phyloP scores from a whole-genome alignment of 2,113 vertebrate species.

The Collichthys lucidus region DNA sequence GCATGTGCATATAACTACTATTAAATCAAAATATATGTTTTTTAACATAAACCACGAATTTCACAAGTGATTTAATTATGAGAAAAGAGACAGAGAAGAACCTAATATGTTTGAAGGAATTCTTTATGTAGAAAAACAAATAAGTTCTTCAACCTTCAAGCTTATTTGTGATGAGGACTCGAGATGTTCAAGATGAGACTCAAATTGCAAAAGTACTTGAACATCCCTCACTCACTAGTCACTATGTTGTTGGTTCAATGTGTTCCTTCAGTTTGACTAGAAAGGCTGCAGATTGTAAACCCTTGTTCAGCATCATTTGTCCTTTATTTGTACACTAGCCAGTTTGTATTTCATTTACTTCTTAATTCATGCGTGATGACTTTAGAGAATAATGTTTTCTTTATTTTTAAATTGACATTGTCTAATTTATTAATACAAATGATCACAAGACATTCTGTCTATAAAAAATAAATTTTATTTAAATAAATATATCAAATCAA shows the following conservation, averaged over 20 bases:
- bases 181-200: no score
- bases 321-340: background rate
- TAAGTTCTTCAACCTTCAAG: background rate
- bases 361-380: background rate
- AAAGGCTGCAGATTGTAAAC: background rate
- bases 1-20: background rate
- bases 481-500: background rate
- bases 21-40: background rate
- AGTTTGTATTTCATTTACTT: background rate
- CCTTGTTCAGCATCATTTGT: background rate
- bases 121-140: background rate
- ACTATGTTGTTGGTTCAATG: background rate
- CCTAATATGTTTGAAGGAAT: no score
- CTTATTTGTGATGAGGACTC: background rate
- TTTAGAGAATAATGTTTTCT: background rate
- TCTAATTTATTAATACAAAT: background rate
- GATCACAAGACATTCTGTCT: background rate
- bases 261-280: background rate
- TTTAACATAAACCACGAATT: background rate
- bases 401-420: background rate
- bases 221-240: background rate
- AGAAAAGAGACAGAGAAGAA: background rate
- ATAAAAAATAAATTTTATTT: no score
- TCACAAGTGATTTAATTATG: background rate
- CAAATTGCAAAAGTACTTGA: no score